Base-by-base conservation (phyloP, 2,797 vertebrate species). In the Eidolon dupreanum region DNA sequence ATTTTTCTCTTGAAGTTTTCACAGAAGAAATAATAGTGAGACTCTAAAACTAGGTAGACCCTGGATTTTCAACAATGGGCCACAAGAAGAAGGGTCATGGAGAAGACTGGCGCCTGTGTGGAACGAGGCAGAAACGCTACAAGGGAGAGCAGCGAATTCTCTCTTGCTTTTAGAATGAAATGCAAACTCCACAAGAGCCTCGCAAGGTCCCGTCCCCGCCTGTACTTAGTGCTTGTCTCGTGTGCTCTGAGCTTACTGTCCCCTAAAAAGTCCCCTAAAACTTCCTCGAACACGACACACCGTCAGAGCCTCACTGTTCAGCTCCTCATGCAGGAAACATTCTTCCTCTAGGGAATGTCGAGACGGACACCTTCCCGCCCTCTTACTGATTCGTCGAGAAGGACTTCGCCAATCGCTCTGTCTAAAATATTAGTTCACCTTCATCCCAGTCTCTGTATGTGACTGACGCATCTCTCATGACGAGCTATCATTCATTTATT, bases 221-320 rank as follows among this genome's bases (percentile, higher is more conserved):
- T 38, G 13, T 9, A 3, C 55, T 17, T 28, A 16, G 5, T 20
- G 3, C 11, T 8, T n/a, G 3, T 3, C 12, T 41, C 63, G 75
- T 63, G 5, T n/a, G 10, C 22, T 11, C 41, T 43, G 11, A 0
- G 22, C 9, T n/a, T 19, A 13, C 2, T 1, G 26, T 28, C 0
- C 4, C 33, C 26, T 5, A n/a, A 7, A 6, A 2, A 1, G 26
- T 28, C 0, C 4, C 33, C 26, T 5, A n/a, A 7, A 6, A 2
- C 17, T 19, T 36, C 17, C 57, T 38, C 16, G 16, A 46, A 31
- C 36, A 26, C 5, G 22, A 38, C 55, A 16, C 9, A 41, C 11
- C 53, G 15, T n/a, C 16, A 28, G 71, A 36, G 15, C 6, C 77
- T 3, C 41, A 9, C 2, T 3, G 33, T 5, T 73, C 33, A 20